Base-by-base conservation (phyloP, 2,113 vertebrate species). In the Myanophis thanlyinensis region DNA sequence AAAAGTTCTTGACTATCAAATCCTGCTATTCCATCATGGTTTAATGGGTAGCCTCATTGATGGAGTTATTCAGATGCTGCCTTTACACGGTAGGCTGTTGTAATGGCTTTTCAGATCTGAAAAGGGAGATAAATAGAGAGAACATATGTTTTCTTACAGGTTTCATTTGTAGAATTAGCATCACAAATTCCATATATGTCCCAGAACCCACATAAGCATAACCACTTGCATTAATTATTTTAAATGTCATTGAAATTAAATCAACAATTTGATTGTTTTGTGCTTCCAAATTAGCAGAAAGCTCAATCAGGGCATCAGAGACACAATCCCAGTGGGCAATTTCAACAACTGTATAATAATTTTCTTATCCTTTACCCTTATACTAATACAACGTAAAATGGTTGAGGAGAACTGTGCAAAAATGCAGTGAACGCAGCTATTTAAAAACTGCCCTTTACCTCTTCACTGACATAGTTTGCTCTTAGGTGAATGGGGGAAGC, bases 261-360 rank as follows among this genome's bases (percentile, higher is more conserved):
- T 52, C 30, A 85, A 91, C 88, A 44, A 88, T 62, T 11, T 53
- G 56, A 92, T 73, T 88, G 54, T 67, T 67, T 88, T 91, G 54
- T 67, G 48, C 47, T 49, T 88, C 48, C 73, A 52, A 88, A 88
- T 73, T 88, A 88, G 56, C 91, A 88, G 85, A 92, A 87, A 91
- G 49, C 85, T 59, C 30, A 27, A 53, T 56, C 54, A 87, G 22
- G 22, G 91, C 27, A 15, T 62, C 53, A 87, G 54, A 87, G 46
- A 88, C 22, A 67, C 35, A 48, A 88, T 23, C 48, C 2, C 56
- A 67, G 91, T 52, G 35, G 56, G 56, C 40, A 48, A 92, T 73
- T 52, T 48, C 56, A 92, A 62, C 22, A 67, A 59, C 23, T 51
- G 15, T 88, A 52, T 52, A 67, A 92, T 88, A 44, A 88, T 92